A percentile compares a stretch with the other conserved stretches of the same genome.
Evolutionary conservation across 2,113 vertebrate genomes (phyloP).

Genomic region (Aptenodytes forsteri): DNA sequence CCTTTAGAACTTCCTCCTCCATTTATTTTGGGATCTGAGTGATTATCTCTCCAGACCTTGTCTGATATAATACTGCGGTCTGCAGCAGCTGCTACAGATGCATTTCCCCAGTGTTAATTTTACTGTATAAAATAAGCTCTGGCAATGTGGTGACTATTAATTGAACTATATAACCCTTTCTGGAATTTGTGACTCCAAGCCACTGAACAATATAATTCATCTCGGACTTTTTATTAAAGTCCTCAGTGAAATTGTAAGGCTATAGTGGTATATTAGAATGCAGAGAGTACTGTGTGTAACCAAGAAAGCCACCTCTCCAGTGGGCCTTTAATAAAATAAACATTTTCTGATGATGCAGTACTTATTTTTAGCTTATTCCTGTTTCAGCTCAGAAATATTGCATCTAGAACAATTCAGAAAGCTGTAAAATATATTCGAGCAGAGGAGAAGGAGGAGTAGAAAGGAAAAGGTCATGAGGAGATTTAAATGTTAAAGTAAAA

Average conservation of each 20-base stretch:
- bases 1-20: not conserved
- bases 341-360: constrained; percentile 20
- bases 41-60: not conserved
- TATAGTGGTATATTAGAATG: constrained; percentile 28
- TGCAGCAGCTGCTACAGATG: not conserved
- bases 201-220: constrained; percentile 48
- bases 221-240: constrained; percentile 42
- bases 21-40: not conserved
- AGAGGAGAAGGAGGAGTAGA: constrained; percentile 9
- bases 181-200: constrained; percentile 47
- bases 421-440: constrained; percentile 24
- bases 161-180: constrained; percentile 54
- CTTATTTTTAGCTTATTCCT: constrained; percentile 53
- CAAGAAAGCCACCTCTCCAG: constrained; percentile 37
- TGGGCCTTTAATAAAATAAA: constrained; percentile 57
- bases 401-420: constrained; percentile 47
- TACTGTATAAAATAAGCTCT: constrained; percentile 4
- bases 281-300: not conserved
- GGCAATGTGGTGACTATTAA: constrained; percentile 26
- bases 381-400: constrained; percentile 32
- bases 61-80: not conserved
- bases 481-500: constrained; percentile 53
- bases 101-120: constrained; percentile 18
- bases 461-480: constrained; percentile 40
- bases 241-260: not conserved